A percentile compares a stretch with the other conserved stretches of the same genome.
Evolutionary conservation across 2,113 vertebrate species (phyloP).

Genomic region (Tenebrosternarchus preto): DNA sequence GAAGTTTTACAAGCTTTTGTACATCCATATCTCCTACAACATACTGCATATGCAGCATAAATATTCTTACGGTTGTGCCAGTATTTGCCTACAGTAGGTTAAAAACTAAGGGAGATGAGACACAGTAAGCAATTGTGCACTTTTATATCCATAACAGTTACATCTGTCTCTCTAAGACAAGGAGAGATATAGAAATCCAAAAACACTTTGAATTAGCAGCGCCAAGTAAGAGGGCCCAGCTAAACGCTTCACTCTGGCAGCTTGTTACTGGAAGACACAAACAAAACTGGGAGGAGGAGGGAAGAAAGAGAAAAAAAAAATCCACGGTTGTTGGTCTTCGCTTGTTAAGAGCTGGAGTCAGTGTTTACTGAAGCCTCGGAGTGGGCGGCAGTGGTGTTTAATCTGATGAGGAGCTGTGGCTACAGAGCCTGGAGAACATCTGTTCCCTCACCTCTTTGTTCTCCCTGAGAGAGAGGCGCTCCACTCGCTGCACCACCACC

Average conservation of each 20-base stretch:
- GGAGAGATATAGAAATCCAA: conserved; percentile 33
- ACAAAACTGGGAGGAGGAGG: conserved; percentile 17
- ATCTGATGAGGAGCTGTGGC: conserved; percentile 55
- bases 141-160: conserved; percentile 14
- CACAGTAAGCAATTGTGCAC: conserved; percentile 4
- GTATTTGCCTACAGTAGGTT: not conserved
- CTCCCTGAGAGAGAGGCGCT: conserved; percentile 32
- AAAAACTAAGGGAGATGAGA: conserved; percentile 25
- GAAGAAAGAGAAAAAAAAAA: conserved; percentile 12
- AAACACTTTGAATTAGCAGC: conserved; percentile 47
- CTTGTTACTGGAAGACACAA: conserved; percentile 53
- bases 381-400: conserved; percentile 55
- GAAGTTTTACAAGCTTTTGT: not conserved
- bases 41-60: not conserved
- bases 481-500: conserved; percentile 9
- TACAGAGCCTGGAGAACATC: conserved; percentile 57
- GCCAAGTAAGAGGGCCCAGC: not conserved
- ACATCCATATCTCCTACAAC: not conserved
- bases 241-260: conserved; percentile 43
- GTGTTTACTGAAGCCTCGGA: conserved; percentile 54
- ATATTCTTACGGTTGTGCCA: conserved; percentile 1
- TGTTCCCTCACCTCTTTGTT: conserved; percentile 58
- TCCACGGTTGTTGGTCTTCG: conserved; percentile 36
- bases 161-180: conserved; percentile 3
- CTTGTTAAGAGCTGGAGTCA: conserved; percentile 50